A percentile compares a stretch with the other conserved stretches of the same genome.
Conservation (phyloP, 2,113 vertebrate species). For the Neodontobutis hainanensis region DNA sequence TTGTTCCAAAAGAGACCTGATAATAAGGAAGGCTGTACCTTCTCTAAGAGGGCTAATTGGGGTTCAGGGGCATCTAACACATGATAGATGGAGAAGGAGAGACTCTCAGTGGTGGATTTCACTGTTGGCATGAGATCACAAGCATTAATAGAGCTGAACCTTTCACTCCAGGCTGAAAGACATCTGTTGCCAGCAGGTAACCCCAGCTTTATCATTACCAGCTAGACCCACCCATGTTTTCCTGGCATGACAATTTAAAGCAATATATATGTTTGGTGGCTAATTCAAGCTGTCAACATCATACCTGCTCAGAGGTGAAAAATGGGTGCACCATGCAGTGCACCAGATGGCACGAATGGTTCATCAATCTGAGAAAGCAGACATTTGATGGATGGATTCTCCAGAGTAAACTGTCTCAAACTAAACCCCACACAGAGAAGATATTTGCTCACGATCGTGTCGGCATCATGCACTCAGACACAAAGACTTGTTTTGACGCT, state of each 20-base stretch:
- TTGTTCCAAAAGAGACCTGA: constrained; percentile 48
- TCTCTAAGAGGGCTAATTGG: constrained; percentile 69
- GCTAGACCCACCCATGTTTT: constrained; percentile 67
- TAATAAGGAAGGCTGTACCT: constrained; percentile 58
- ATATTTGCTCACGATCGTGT: constrained; percentile 56
- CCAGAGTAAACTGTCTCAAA: constrained; percentile 67
- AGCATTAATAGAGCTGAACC: constrained; percentile 71
- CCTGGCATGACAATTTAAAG: constrained; percentile 72
- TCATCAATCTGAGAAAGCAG: constrained; percentile 75
- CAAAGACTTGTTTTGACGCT: constrained; percentile 2
- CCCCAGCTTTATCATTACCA: constrained; percentile 71
- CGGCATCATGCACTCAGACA: constrained; percentile 26
- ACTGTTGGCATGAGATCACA: constrained; percentile 75
- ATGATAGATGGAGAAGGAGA: constrained; percentile 68
- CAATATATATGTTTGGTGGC: constrained; percentile 73
- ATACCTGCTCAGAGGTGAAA: constrained; percentile 77
- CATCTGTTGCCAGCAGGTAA: constrained; percentile 80
- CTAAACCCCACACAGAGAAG: constrained; percentile 61
- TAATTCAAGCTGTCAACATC: constrained; percentile 78
- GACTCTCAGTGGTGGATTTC: constrained; percentile 57
- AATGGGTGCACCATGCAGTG: constrained; percentile 75
- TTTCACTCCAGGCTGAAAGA: constrained; percentile 73
- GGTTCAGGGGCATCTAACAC: constrained; percentile 70
- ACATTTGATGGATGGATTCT: constrained; percentile 75
- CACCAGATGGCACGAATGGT: constrained; percentile 77